Percentiles rank a stretch among this genome's conserved stretches.
These are phyloP conservation scores for Drosophila pallidifrons DNA, from an alignment of 1,140 invertebrate species.

Conservation along the genomic window DNA sequence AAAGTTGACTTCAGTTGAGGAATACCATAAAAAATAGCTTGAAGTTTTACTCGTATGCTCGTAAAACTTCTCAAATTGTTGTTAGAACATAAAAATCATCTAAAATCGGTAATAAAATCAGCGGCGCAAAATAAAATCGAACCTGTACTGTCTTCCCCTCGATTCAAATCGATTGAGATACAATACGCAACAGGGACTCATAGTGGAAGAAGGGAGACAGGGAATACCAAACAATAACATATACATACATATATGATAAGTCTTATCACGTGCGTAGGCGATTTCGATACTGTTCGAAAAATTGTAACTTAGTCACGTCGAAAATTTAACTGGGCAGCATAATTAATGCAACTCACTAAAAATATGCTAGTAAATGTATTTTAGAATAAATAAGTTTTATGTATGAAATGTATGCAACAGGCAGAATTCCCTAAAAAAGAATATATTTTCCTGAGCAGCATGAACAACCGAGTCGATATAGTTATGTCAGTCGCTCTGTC, in stretches of 20 bases:
- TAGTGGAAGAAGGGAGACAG: too few relatives aligned
- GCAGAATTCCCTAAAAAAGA: too few relatives aligned
- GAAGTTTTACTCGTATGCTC: slow-evolving; percentile 43
- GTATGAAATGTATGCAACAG: too few relatives aligned
- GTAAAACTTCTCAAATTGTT: slow-evolving; percentile 73
- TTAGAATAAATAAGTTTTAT: too few relatives aligned
- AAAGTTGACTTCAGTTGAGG: slow-evolving; percentile 12
- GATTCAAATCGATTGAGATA: slow-evolving; percentile 11
- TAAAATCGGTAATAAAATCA: slow-evolving; percentile 78
- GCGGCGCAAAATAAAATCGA: slow-evolving; percentile 51
- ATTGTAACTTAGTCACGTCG: too few relatives aligned
- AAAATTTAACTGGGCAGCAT: too few relatives aligned
- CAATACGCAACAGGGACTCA: neutral
- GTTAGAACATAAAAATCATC: slow-evolving; percentile 84
- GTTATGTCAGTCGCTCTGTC: too few relatives aligned
- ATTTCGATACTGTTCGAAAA: neutral
- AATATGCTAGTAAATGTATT: too few relatives aligned
- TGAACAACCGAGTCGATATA: too few relatives aligned
- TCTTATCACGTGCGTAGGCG: slow-evolving; percentile 39
- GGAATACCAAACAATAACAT: too few relatives aligned
- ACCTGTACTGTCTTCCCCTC: slow-evolving; percentile 17
- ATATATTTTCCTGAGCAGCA: too few relatives aligned
- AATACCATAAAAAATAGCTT: slow-evolving; percentile 23
- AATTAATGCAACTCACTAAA: too few relatives aligned
- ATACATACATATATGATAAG: slow-evolving; percentile 17